phyloP scores from a whole-genome alignment of 2,888 invertebrate species.

The Drosophila neotestacea region DNA sequence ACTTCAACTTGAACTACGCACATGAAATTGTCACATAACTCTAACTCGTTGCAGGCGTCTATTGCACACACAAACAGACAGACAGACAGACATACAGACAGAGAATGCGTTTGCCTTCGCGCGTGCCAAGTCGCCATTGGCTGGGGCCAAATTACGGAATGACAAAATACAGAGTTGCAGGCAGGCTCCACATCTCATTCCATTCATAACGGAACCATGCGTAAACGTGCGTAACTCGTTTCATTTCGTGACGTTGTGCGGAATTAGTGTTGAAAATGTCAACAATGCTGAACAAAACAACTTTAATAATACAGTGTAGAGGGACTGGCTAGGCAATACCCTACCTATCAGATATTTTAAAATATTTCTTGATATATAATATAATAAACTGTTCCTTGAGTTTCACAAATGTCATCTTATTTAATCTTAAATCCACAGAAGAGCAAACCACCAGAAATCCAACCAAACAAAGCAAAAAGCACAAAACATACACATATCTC shows the following conservation, averaged over 20 bases:
- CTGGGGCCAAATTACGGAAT: slow-evolving; percentile 22
- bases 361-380: neutral
- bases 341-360: neutral
- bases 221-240: slow-evolving; percentile 67
- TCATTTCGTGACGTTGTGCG: neutral
- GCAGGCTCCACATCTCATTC: slow-evolving; percentile 30
- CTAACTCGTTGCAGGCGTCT: slow-evolving; percentile 5
- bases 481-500: too few relatives aligned
- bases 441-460: too few relatives aligned
- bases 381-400: too few relatives aligned
- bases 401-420: too few relatives aligned
- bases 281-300: slow-evolving; percentile 33
- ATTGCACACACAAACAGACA: slow-evolving; percentile 4
- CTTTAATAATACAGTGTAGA: slow-evolving; percentile 1
- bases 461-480: too few relatives aligned
- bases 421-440: too few relatives aligned
- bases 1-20: slow-evolving; percentile 46
- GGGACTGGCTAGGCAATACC: neutral
- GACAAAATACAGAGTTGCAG: slow-evolving; percentile 29
- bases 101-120: slow-evolving; percentile 19
- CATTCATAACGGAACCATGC: slow-evolving; percentile 68
- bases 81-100: slow-evolving; percentile 1
- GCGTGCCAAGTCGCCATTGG: slow-evolving; percentile 26
- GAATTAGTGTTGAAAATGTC: slow-evolving; percentile 13
- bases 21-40: slow-evolving; percentile 23